Evolutionary conservation across 2,797 vertebrate species (phyloP).

Genomic region (Oryzias dopingdopingensis): DNA sequence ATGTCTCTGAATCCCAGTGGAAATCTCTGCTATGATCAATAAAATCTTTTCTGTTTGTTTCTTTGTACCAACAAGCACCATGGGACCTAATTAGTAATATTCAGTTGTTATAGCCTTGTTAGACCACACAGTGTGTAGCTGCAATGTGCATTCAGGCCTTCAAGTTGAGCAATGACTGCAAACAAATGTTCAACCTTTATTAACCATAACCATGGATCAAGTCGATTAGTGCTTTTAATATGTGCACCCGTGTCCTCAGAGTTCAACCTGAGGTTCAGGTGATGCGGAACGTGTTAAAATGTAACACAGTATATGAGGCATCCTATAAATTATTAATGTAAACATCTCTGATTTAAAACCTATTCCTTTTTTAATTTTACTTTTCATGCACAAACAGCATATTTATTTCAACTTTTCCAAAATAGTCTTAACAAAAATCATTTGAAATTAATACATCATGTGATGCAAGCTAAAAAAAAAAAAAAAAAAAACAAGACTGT

Average conservation of each 20-base stretch:
- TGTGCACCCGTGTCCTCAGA: constrained; percentile 66
- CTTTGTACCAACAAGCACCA: neutral
- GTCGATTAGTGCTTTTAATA: constrained; percentile 72
- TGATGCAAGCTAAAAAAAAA: too few relatives aligned
- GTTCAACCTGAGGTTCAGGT: constrained; percentile 43
- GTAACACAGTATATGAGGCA: constrained; percentile 50
- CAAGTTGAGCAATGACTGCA: constrained; percentile 50
- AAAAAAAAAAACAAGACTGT: neutral
- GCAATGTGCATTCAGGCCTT: constrained; percentile 8
- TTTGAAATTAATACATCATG: too few relatives aligned
- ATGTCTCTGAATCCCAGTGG: constrained; percentile 21
- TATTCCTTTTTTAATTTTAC: constrained; percentile 7
- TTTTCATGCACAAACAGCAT: too few relatives aligned
- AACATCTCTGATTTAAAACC: constrained; percentile 4
- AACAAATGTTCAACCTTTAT: constrained; percentile 63
- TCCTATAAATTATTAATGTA: constrained; percentile 71
- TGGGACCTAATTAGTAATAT: too few relatives aligned
- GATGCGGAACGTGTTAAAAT: constrained; percentile 65
- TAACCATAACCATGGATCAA: constrained; percentile 57
- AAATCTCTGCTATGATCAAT: constrained; percentile 22
- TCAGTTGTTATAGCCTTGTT: too few relatives aligned
- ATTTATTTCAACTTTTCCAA: too few relatives aligned
- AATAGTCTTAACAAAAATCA: too few relatives aligned
- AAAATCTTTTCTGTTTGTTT: neutral
- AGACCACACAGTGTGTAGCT: neutral